phyloP scores from a whole-genome alignment of 2,888 invertebrate genomes.

The Kuschelorhynchus macadamiae region DNA sequence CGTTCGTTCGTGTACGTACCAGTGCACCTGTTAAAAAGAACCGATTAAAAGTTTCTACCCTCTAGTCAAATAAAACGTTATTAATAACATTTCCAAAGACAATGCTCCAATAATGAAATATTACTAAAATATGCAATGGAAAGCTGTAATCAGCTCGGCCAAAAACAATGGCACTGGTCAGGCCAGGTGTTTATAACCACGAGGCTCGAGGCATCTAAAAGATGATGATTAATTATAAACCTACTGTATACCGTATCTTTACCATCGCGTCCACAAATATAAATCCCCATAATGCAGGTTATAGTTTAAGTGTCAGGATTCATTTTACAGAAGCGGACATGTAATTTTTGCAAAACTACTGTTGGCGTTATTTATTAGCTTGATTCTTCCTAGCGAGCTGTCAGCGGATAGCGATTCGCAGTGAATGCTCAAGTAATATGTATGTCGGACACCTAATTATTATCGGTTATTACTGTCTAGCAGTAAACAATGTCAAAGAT shows the following conservation, averaged over 20 bases:
- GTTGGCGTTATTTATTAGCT: constrained; percentile 33
- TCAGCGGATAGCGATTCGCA: too few relatives aligned
- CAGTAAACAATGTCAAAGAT: too few relatives aligned
- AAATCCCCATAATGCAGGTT: constrained; percentile 49
- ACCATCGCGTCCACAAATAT: constrained; percentile 53
- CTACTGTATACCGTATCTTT: constrained; percentile 65
- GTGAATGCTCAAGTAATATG: too few relatives aligned
- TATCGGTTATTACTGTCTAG: too few relatives aligned
- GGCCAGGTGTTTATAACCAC: constrained; percentile 62
- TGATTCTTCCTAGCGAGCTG: neutral
- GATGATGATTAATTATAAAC: constrained; percentile 67
- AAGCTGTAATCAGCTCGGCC: constrained; percentile 48
- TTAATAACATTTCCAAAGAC: constrained; percentile 32
- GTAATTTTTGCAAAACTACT: constrained; percentile 36
- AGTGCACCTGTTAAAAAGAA: neutral
- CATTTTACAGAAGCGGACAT: constrained; percentile 40
- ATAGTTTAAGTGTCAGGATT: constrained; percentile 43
- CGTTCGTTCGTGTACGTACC: too few relatives aligned
- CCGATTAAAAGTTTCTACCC: constrained; percentile 25
- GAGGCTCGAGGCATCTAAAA: constrained; percentile 57
- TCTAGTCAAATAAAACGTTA: constrained; percentile 28
- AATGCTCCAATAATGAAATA: constrained; percentile 47
- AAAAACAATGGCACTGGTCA: constrained; percentile 63
- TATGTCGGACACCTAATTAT: too few relatives aligned
- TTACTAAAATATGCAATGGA: constrained; percentile 49